Base-by-base conservation (phyloP, 2,797 vertebrate species). In the Florisuga fusca region DNA sequence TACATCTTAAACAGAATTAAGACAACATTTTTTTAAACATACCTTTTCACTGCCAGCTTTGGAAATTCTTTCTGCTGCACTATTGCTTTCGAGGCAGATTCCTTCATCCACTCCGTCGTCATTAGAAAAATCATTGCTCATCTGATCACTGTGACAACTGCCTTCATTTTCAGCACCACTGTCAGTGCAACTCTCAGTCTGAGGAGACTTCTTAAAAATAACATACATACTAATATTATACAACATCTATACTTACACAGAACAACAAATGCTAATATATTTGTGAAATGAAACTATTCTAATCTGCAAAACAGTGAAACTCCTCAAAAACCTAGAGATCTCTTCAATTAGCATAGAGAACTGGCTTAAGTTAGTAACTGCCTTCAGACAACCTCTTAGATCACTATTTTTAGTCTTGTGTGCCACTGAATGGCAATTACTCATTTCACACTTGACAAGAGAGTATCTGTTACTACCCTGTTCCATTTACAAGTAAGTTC, bases 101-200 rank as follows among this genome's bases (percentile, higher is more conserved):
- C 99, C 99, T 97, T 99, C 99, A 93, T 99, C 99, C 77, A 99
- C 98, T 66, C 98, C 99, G 84, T 99, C 99, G 48, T 99, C 99
- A 5, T 99, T 99, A 95, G 99, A 99, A 98, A 99, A 99, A 96
- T 99, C 99, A 68, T 99, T 99, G 98, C 99, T 99, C 99, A 99
- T 99, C 97, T 99, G 99, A 98, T 99, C 99, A 67, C 99, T 99
- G 98, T 99, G 99, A 97, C 99, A 99, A 97, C 99, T 99, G 92
- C 99, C 99, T 98, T 99, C 99, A 90, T 99, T 99, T 97, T 99
- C 99, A 29, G 99, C 99, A 92, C 99, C 99, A 63, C 99, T 99
- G 96, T 99, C 99, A 85, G 99, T 99, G 97, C 99, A 99, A 97
- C 99, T 99, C 97, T 99, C 99, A 1, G 99, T 99, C 97, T 99